phyloP scores from a whole-genome alignment of 2,888 invertebrate genomes.

The Xanthorhoe spadicearia region DNA sequence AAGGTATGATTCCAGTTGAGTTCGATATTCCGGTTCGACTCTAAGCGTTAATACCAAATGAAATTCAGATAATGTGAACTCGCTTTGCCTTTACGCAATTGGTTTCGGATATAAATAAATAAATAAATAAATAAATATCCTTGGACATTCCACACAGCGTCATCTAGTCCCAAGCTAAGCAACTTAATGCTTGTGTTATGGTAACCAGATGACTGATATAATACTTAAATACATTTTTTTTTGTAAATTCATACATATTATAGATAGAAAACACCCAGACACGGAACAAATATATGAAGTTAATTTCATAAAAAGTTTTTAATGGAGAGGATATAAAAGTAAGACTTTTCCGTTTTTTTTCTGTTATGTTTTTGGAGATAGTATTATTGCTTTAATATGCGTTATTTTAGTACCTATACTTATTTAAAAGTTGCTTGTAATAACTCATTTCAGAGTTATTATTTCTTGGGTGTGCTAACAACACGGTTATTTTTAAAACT shows the following conservation, averaged over 20 bases:
- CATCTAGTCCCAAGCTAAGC: no score
- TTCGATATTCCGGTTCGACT: conserved; percentile 36
- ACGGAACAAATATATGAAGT: no score
- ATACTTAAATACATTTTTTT: no score
- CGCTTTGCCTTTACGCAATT: conserved; percentile 24
- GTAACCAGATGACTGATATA: no score
- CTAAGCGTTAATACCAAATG: conserved; percentile 50
- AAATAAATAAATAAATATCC: no score
- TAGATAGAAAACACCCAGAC: no score
- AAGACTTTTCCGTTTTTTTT: conserved; percentile 4
- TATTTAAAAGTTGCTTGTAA: neutral
- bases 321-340: conserved; percentile 13
- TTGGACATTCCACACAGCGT: no score
- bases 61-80: conserved; percentile 43
- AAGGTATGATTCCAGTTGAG: conserved; percentile 50
- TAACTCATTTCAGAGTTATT: neutral
- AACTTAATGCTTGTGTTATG: no score
- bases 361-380: conserved; percentile 4
- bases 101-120: conserved; percentile 20
- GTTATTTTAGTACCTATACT: neutral
- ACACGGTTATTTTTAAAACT: no score
- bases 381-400: neutral
- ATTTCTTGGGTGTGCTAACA: neutral
- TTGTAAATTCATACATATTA: no score
- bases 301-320: conserved; percentile 18